These are phyloP conservation scores for Luidia sarsii DNA, from an alignment of 53 echinoderm and acorn worm species.

Conservation along the genomic window DNA sequence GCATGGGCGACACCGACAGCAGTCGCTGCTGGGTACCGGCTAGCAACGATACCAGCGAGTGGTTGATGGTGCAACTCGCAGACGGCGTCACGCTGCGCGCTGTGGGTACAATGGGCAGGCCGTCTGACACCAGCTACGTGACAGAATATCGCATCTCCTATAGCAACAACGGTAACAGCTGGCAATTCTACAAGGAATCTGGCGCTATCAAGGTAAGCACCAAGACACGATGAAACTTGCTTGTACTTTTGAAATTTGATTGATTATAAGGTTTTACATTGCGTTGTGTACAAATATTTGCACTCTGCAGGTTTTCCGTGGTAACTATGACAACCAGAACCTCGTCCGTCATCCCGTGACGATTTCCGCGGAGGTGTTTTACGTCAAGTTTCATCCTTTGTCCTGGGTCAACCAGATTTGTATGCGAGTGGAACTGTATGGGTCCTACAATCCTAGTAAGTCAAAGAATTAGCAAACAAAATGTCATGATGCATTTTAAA, in stretches of 20 bases:
- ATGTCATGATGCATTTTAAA: no score
- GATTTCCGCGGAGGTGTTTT: slow-evolving; percentile 38
- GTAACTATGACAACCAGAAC: slow-evolving; percentile 73
- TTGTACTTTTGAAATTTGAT: no score
- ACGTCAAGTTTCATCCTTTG: slow-evolving; percentile 57
- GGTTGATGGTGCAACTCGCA: slow-evolving; percentile 58
- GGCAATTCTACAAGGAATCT: slow-evolving; percentile 39
- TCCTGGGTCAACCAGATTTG: slow-evolving; percentile 60
- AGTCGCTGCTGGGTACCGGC: slow-evolving; percentile 77
- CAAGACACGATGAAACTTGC: no score
- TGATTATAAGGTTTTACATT: no score
- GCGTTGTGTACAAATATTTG: neutral
- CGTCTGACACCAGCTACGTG: slow-evolving; percentile 57
- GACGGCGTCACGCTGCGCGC: slow-evolving; percentile 61
- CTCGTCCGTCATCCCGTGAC: slow-evolving; percentile 63
- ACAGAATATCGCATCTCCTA: slow-evolving; percentile 55
- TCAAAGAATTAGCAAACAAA: no score
- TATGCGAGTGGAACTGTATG: slow-evolving; percentile 81
- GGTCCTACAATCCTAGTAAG: slow-evolving; percentile 72
- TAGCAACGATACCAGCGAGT: slow-evolving; percentile 40
- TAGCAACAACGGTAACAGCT: slow-evolving; percentile 49
- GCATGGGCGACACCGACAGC: slow-evolving; percentile 52
- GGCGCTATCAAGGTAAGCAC: slow-evolving; percentile 21
- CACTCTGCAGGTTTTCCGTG: slow-evolving; percentile 54
- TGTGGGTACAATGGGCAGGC: slow-evolving; percentile 68